phyloP scores from a whole-genome alignment of 2,797 vertebrate species.

The Manis javanica region DNA sequence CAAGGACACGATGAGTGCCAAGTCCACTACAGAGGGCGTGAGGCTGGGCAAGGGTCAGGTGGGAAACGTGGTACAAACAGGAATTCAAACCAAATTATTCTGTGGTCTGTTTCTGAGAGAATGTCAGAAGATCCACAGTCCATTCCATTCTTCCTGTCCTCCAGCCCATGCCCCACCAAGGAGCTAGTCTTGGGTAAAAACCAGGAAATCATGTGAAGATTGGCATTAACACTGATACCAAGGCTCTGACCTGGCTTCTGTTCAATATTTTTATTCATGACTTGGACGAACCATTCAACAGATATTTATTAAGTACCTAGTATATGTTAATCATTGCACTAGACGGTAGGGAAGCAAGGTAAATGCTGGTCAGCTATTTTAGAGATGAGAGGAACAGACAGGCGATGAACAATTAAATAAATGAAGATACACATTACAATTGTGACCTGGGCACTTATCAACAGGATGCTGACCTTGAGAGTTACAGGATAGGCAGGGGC shows the following conservation, averaged over 20 bases:
- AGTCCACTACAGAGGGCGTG: not conserved
- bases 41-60: rapidly evolving
- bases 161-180: no score
- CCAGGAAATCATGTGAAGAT: not conserved
- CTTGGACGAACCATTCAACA: not conserved
- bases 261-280: not conserved
- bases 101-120: not conserved
- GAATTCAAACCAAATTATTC: not conserved
- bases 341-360: not conserved
- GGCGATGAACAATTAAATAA: not conserved
- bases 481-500: not conserved
- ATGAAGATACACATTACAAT: not conserved
- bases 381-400: not conserved
- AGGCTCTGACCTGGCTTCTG: not conserved
- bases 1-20: not conserved
- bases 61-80: not conserved
- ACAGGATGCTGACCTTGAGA: not conserved
- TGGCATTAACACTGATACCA: not conserved
- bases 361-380: not conserved
- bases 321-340: not conserved
- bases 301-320: not conserved
- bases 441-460: not conserved
- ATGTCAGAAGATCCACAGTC: not conserved
- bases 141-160: not conserved
- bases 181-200: not conserved